Base-by-base conservation (phyloP, 53 echinoderm and acorn worm species). In the Patiria pectinifera region DNA sequence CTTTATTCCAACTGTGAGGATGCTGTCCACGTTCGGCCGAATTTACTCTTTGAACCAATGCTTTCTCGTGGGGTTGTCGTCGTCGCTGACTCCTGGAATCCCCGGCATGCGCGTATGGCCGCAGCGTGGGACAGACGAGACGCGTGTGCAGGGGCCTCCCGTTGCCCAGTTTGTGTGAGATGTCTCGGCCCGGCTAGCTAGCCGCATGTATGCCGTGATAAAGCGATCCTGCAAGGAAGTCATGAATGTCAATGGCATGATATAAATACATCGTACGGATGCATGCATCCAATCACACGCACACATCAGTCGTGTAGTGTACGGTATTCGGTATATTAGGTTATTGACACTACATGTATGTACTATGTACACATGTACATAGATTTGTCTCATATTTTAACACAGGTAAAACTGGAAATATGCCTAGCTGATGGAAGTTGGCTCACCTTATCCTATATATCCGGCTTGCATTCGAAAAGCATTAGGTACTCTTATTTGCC, bases 281-380 rank as follows among this genome's bases (percentile, higher is more conserved):
- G 3, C 19, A 22, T 3, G 80, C 89, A 89, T 78, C 89, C 80
- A 23, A 45, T 63, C 45, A 47, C 48, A 89, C 15, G 66, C 75
- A 21, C 16, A 79, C 15, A 66, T 16, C 66, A 66, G 66, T 11
- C 14, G 5, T 11, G 80, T 15, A 79, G 13, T 44, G 80, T 62
- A 44, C 35, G 35, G 35, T 26, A 45, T 35, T 44, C 44, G 18
- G 78, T 43, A 76, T 87, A 77, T 84, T 62, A 19, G 89, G 79
- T 69, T 89, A 80, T 59, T 79, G 89, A 89, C 89, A 89, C 66
- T 79, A 45, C 78, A 3, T n/a, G 45, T 35, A n/a, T 24, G 43
- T 6, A 12, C 43, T 8, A 9, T 78, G 26, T 78, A 26, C 45
- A 6, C 78, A 78, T 78, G 12, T 45, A 7, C 21, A 5, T 18